phyloP scores from a whole-genome alignment of 2,113 vertebrate species.

The Brienomyrus brachyistius region DNA sequence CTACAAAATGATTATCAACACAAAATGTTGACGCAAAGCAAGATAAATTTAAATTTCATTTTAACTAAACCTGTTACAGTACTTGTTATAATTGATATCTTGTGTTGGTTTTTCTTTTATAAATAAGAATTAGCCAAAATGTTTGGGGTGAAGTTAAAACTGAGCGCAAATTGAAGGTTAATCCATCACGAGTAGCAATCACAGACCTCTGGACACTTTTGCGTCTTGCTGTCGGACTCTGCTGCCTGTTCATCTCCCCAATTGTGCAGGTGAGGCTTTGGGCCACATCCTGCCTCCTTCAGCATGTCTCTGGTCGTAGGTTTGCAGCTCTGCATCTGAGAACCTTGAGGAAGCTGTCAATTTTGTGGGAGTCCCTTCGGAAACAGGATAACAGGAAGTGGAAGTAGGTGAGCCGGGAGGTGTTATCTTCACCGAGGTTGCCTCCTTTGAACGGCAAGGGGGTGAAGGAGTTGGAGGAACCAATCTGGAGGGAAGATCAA shows the following conservation, averaged over 20 bases:
- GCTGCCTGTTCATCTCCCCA: background rate
- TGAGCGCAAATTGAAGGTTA: background rate
- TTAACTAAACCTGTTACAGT: background rate
- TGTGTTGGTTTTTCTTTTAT: background rate
- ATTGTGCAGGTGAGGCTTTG: background rate
- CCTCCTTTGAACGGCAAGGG: conserved; percentile 47
- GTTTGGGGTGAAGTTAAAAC: background rate
- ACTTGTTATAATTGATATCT: background rate
- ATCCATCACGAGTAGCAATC: background rate
- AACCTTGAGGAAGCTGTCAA: conserved; percentile 69
- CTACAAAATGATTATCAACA: background rate
- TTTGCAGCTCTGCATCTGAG: conserved; percentile 58
- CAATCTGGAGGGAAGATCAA: conserved; percentile 48
- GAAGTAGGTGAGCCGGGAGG: conserved; percentile 54
- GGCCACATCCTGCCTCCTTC: background rate
- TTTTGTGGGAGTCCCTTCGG: conserved; percentile 68
- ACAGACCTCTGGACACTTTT: background rate
- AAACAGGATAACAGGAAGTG: conserved; percentile 67
- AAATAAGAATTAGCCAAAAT: background rate
- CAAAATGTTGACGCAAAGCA: background rate
- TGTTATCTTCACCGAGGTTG: conserved; percentile 50
- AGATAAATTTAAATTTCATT: background rate
- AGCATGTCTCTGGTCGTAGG: conserved; percentile 54
- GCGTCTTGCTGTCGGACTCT: background rate
- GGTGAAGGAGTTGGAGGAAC: conserved; percentile 48